Evolutionary conservation across 2,888 invertebrate genomes (phyloP).

Genomic region (Caenorhabditis parvicauda): DNA sequence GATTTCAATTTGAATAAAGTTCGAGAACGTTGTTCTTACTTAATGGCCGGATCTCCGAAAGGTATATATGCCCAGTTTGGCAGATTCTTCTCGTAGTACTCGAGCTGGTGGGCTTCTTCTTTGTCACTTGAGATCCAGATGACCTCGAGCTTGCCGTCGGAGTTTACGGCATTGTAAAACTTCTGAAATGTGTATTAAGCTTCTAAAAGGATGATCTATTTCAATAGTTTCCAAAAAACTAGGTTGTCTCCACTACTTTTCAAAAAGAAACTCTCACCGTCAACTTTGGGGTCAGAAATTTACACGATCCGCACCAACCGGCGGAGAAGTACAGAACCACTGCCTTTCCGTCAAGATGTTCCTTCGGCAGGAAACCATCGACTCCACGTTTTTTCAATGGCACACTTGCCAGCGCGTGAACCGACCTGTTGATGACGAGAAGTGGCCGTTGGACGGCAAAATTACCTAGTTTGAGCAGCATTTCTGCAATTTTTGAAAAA

Average conservation of each 20-base stretch:
- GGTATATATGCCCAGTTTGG: slow-evolving; percentile 54
- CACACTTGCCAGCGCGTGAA: slow-evolving; percentile 31
- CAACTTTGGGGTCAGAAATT: slow-evolving; percentile 52
- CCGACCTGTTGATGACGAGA: no score
- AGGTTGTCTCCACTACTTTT: not conserved
- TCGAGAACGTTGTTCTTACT: slow-evolving; percentile 25
- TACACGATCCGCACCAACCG: slow-evolving; percentile 55
- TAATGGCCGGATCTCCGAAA: slow-evolving; percentile 44
- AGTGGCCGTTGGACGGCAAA: no score
- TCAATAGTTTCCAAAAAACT: not conserved
- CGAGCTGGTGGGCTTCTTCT: slow-evolving; percentile 45
- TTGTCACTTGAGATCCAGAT: slow-evolving; percentile 54
- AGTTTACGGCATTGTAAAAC: slow-evolving; percentile 47
- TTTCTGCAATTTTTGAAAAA: no score
- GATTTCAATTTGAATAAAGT: not conserved
- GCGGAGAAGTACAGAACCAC: slow-evolving; percentile 55
- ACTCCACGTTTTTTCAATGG: slow-evolving; percentile 36
- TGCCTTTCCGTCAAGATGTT: slow-evolving; percentile 37
- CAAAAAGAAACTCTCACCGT: slow-evolving; percentile 31
- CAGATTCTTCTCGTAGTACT: slow-evolving; percentile 53
- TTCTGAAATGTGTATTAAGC: slow-evolving; percentile 20
- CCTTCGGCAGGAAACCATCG: slow-evolving; percentile 22
- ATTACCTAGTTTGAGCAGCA: no score
- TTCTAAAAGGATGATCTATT: no score
- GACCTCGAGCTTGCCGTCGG: slow-evolving; percentile 36